phyloP scores from a whole-genome alignment of 1,140 invertebrate species.

The Zophobas morio region DNA sequence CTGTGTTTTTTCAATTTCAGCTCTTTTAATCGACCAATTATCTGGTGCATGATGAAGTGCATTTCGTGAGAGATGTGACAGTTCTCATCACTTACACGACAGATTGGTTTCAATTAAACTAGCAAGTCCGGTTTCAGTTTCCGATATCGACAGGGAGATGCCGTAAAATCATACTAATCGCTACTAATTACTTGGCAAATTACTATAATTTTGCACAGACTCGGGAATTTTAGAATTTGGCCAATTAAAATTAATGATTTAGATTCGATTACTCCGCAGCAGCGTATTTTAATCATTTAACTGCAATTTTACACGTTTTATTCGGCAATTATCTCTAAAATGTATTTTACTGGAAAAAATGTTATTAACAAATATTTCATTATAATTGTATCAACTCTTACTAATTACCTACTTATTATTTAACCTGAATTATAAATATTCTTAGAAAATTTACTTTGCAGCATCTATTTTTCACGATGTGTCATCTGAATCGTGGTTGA shows the following conservation, averaged over 20 bases:
- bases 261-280: slow-evolving; percentile 61
- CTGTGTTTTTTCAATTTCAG: not conserved
- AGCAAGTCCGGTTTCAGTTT: slow-evolving; percentile 34
- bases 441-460: too few species aligned
- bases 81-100: slow-evolving; percentile 34
- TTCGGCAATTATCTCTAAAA: slow-evolving; percentile 19
- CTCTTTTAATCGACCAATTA: slow-evolving; percentile 40
- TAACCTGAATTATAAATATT: too few species aligned
- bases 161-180: slow-evolving; percentile 35
- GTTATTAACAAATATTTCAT: too few species aligned
- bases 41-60: slow-evolving; percentile 15
- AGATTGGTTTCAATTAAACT: slow-evolving; percentile 39
- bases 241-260: slow-evolving; percentile 64
- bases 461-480: too few species aligned
- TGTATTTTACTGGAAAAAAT: not conserved
- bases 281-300: slow-evolving; percentile 51
- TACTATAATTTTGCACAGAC: slow-evolving; percentile 60
- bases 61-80: slow-evolving; percentile 27
- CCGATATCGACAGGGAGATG: slow-evolving; percentile 21
- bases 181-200: slow-evolving; percentile 61
- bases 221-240: slow-evolving; percentile 56
- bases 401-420: too few species aligned
- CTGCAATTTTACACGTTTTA: slow-evolving; percentile 47
- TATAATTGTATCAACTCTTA: too few species aligned
- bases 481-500: too few species aligned